phyloP scores from a whole-genome alignment of 1,140 invertebrate species.

The Notospermus geniculatus region DNA sequence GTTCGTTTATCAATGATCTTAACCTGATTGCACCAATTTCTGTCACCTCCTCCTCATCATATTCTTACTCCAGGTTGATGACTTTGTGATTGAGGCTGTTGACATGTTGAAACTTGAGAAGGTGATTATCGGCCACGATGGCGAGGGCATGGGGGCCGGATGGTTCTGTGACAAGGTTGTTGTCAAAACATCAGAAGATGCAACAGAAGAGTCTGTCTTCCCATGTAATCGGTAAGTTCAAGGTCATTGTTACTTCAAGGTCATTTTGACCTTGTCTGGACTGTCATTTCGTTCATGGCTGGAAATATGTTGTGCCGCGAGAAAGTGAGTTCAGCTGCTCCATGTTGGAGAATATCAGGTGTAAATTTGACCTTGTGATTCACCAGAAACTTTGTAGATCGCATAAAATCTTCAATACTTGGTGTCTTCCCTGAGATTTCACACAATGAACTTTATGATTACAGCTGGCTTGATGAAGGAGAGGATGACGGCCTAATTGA shows the following conservation, averaged over 20 bases:
- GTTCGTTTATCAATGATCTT: no score
- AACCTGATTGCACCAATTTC: no score
- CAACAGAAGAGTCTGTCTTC: slow-evolving; percentile 33
- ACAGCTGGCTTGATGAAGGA: slow-evolving; percentile 43
- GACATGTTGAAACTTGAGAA: slow-evolving; percentile 38
- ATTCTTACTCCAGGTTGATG: slow-evolving; percentile 29
- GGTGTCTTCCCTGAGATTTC: no score
- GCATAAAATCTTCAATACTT: no score
- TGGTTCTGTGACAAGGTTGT: slow-evolving; percentile 44
- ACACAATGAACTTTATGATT: slow-evolving; percentile 5
- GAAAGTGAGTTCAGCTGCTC: no score
- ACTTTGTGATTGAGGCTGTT: slow-evolving; percentile 45
- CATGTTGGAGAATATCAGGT: no score
- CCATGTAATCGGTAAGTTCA: slow-evolving; percentile 44
- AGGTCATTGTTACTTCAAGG: background rate
- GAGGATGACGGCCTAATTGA: slow-evolving; percentile 34
- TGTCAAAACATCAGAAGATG: slow-evolving; percentile 28
- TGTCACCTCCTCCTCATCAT: background rate
- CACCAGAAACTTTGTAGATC: no score
- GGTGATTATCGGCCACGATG: slow-evolving; percentile 48
- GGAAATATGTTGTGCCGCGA: no score
- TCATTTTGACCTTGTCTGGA: no score
- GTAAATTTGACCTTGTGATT: no score
- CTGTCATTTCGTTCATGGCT: no score
- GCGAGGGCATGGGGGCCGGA: slow-evolving; percentile 40